A percentile compares a stretch with the other conserved stretches of the same genome.
These are phyloP conservation scores for Papilio aristodemus DNA, from an alignment of 1,140 invertebrate genomes.

Conservation along the genomic window DNA sequence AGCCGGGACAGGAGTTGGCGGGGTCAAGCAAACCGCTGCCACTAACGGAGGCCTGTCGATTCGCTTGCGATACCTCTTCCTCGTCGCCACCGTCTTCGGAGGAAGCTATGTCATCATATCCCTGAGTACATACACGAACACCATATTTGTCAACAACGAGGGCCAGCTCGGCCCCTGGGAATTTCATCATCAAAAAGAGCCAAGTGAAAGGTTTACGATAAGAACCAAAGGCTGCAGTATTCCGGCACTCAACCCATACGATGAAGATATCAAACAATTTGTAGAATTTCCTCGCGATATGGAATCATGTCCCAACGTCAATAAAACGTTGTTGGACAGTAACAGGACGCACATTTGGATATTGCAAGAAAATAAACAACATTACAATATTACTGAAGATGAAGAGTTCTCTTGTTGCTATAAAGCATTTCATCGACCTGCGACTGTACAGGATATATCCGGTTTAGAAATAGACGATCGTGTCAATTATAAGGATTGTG, in stretches of 20 bases:
- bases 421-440: slow-evolving; percentile 79
- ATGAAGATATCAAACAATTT: slow-evolving; percentile 70
- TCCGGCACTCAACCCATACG: slow-evolving; percentile 86
- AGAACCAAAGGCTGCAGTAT: slow-evolving; percentile 88
- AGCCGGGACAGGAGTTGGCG: slow-evolving; percentile 6
- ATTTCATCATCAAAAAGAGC: neutral
- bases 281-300: slow-evolving; percentile 44
- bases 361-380: slow-evolving; percentile 58
- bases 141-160: slow-evolving; percentile 6
- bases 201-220: slow-evolving; percentile 76
- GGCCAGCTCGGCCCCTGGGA: slow-evolving; percentile 12
- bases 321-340: slow-evolving; percentile 79
- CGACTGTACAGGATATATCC: slow-evolving; percentile 59
- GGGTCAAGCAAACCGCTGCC: neutral
- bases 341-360: slow-evolving; percentile 82
- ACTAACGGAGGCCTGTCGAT: neutral
- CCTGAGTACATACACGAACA: slow-evolving; percentile 16
- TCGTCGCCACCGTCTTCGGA: slow-evolving; percentile 23
- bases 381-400: slow-evolving; percentile 62
- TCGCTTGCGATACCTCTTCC: slow-evolving; percentile 28
- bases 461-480: slow-evolving; percentile 57
- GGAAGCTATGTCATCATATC: slow-evolving; percentile 31
- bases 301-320: slow-evolving; percentile 52
- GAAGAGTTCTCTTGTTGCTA: slow-evolving; percentile 83
- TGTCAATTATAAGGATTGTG: slow-evolving; percentile 62